A percentile compares a stretch with the other conserved stretches of the same genome.
Evolutionary conservation across 2,113 vertebrate genomes (phyloP).

Genomic region (Notothenia rossii): DNA sequence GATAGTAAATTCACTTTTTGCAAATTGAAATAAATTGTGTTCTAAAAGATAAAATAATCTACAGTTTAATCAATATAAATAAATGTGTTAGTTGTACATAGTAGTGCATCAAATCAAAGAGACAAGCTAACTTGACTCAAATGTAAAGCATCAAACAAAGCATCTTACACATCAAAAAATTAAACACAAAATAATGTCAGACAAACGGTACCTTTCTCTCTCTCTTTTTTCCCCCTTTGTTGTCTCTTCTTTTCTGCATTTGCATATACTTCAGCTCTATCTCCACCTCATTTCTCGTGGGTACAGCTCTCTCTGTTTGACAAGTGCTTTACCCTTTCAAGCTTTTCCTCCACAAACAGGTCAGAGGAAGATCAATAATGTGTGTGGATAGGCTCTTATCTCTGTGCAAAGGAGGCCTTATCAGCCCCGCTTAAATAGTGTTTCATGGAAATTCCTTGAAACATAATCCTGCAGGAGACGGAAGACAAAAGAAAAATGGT

Average conservation of each 20-base stretch:
- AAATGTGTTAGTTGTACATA: neutral
- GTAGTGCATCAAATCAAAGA: neutral
- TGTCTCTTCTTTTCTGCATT: constrained; percentile 16
- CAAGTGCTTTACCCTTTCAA: constrained; percentile 64
- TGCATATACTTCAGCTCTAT: constrained; percentile 35
- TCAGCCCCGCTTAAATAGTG: constrained; percentile 75
- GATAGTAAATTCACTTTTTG: neutral
- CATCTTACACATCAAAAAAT: neutral
- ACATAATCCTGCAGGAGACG: constrained; percentile 68
- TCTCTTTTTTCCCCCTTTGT: neutral
- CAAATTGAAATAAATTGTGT: too few species aligned
- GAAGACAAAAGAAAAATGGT: constrained; percentile 71
- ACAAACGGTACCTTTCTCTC: neutral
- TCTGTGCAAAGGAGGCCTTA: constrained; percentile 72
- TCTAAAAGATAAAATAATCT: too few species aligned
- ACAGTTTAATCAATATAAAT: neutral
- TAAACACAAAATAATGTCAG: neutral
- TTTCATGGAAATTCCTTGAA: constrained; percentile 78
- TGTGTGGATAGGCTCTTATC: constrained; percentile 77
- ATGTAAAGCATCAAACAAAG: neutral
- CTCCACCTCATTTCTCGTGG: constrained; percentile 41
- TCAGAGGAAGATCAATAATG: constrained; percentile 79
- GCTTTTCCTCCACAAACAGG: constrained; percentile 78
- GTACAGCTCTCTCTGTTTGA: constrained; percentile 62
- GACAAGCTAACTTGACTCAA: neutral